phyloP scores from a whole-genome alignment of 2,888 invertebrate species.

The Agrochola lychnidis region DNA sequence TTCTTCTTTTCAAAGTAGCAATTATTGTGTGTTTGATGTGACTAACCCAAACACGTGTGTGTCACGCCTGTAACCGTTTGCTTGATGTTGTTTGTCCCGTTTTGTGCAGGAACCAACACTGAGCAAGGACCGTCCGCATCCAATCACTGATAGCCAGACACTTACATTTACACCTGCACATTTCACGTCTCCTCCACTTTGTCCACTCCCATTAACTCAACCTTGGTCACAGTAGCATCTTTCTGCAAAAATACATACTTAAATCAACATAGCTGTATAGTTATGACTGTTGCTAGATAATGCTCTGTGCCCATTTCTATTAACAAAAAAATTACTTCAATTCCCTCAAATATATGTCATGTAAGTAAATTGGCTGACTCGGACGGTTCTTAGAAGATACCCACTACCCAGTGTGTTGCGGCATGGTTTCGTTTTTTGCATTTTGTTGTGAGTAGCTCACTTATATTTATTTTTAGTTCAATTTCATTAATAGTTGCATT shows the following conservation, averaged over 20 bases:
- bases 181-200: slow-evolving; percentile 58
- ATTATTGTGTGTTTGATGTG: slow-evolving; percentile 67
- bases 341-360: slow-evolving; percentile 56
- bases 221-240: slow-evolving; percentile 27
- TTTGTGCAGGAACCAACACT: slow-evolving; percentile 88
- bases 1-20: slow-evolving; percentile 31
- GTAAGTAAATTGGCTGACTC: slow-evolving; percentile 76
- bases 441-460: slow-evolving; percentile 89
- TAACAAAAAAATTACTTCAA: slow-evolving; percentile 29
- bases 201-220: slow-evolving; percentile 47
- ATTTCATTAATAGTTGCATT: slow-evolving; percentile 72
- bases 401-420: slow-evolving; percentile 80
- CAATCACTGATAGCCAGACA: slow-evolving; percentile 81
- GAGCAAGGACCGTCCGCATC: slow-evolving; percentile 86
- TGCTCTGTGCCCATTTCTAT: slow-evolving; percentile 41
- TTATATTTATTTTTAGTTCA: slow-evolving; percentile 57
- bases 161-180: slow-evolving; percentile 64
- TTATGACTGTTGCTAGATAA: slow-evolving; percentile 20
- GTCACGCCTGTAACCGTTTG: slow-evolving; percentile 86
- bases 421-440: slow-evolving; percentile 89
- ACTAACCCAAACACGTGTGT: slow-evolving; percentile 83
- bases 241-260: not conserved
- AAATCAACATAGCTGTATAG: not conserved
- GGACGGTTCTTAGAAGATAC: slow-evolving; percentile 83
- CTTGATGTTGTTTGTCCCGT: slow-evolving; percentile 88